Conservation (phyloP, 2,888 invertebrate species). For the Oscheius sp. region DNA sequence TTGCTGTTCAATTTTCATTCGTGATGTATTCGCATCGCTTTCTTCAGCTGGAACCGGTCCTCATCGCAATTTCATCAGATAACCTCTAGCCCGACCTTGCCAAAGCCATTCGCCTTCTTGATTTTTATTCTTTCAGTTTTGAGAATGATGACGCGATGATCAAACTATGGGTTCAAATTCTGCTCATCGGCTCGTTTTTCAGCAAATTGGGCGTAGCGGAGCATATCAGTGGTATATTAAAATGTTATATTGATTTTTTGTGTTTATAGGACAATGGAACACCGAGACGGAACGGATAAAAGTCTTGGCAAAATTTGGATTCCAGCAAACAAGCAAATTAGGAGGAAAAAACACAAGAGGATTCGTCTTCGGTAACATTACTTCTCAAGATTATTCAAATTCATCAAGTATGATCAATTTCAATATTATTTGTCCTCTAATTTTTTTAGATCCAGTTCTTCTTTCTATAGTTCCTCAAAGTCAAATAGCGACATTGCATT, state of each 20-base stretch:
- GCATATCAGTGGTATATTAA: not conserved
- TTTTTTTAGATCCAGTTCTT: constrained; percentile 41
- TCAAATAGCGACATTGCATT: constrained; percentile 44
- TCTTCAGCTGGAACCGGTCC: constrained; percentile 12
- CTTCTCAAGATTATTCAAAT: constrained; percentile 72
- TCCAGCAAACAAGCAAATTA: constrained; percentile 91
- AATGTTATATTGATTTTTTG: not conserved
- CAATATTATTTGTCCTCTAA: not conserved
- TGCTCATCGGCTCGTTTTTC: not conserved
- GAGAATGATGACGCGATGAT: constrained; percentile 23
- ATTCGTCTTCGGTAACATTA: constrained; percentile 94
- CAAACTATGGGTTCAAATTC: constrained; percentile 17
- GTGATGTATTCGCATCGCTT: not conserved
- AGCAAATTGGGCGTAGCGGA: not conserved
- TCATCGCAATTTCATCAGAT: constrained; percentile 5
- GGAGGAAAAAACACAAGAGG: constrained; percentile 87
- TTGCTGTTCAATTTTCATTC: not conserved
- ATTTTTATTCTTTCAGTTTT: constrained; percentile 7
- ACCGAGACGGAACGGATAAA: constrained; percentile 15
- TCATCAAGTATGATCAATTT: too few relatives aligned
- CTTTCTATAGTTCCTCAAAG: constrained; percentile 52
- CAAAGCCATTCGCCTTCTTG: not conserved
- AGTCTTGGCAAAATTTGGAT: constrained; percentile 92
- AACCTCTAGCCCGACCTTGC: constrained; percentile 13
- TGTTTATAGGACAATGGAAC: constrained; percentile 6